Evolutionary conservation across 2,113 vertebrate genomes (phyloP), one percentile per base, ranked within the genome.

Genomic region (Macquaria australasica): DNA sequence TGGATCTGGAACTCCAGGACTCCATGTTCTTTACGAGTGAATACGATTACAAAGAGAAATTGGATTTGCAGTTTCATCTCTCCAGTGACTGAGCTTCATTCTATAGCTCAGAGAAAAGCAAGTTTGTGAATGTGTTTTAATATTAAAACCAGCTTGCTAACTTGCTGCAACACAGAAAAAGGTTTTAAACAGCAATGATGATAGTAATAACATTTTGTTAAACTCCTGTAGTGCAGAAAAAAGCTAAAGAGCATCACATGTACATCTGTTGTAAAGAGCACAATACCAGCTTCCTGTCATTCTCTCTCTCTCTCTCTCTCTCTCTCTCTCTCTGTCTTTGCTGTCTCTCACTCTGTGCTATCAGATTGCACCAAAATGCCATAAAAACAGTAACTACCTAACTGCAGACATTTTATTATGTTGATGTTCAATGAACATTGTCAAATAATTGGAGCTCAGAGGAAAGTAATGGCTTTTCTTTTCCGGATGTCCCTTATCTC

Each of bases 61-160:
- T 79, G 34, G 63, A 85, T 93, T 90, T 89, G 25, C 45, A 50
- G 58, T 87, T 88, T 82, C 5, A 72, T 89, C 75, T 82, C 74
- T 81, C 6, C 8, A 6, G 62, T 71, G 12, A 76, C 74, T 73
- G 79, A 81, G 73, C 21, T 55, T 71, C 20, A 31, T 67, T 59
- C 72, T 23, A 14, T 14, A 72, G 81, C 58, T 74, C 59, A 73
- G 56, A 81, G 82, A 79, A 55, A 73, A 77, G 82, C 62, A 43
- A 11, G 37, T 66, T 50, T 70, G 37, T 76, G 55, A 77, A 50
- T 79, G 66, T n/a, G 56, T 73, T 78, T 70, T 63, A 21, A 80
- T 74, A 86, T 39, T 73, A 66, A 67, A 75, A 39, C 51, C 34
- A 11, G 69, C 74, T 80, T 53, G 9, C 0, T 48, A 56, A 45